Base-by-base conservation (phyloP, 2,888 invertebrate species). In the Listrodromus nycthemerus region DNA sequence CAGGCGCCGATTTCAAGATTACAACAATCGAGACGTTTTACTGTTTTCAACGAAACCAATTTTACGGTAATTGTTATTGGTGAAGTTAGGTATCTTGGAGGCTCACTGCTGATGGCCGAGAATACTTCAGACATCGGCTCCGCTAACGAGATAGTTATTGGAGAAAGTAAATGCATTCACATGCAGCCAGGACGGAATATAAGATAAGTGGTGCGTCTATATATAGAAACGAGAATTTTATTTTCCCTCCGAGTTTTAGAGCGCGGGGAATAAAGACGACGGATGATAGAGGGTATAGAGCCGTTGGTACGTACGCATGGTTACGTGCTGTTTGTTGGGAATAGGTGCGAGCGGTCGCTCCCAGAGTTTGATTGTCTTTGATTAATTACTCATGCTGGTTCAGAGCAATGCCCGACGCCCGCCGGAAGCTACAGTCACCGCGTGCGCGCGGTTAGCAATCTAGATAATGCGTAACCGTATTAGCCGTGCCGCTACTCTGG, bases 341-440 rank as follows among this genome's bases (percentile, higher is more conserved):
- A 92, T 92, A 88, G 86, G 87, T 84, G 86, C 77, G 80, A 88
- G 85, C 79, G 85, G 86, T 85, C 89, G 91, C 92, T 92, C 93
- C 92, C 93, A 92, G 91, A 91, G 89, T 93, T 92, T 92, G 93
- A 93, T 93, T 92, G 92, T 92, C 91, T 91, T 91, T 93, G 93
- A 93, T 93, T 92, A 92, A 93, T 93, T 92, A 91, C 91, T 88
- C 89, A 86, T 88, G 89, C 89, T 87, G 88, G 88, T 90, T 89
- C 90, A 89, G 69, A 67, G 81, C 70, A 76, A 77, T 70, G 73
- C 74, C 80, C 63, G 61, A 55, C 52, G 66, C 77, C 73, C 71
- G 63, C 80, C 82, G 84, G 83, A 84, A 83, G 85, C 85, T 58
- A 73, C 88, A 88, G 90, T 87, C 87, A 85, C 86, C 89, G 86